These are phyloP conservation scores for Pseudopipra pipra DNA, from an alignment of 2,113 vertebrate genomes.

Conservation along the genomic window DNA sequence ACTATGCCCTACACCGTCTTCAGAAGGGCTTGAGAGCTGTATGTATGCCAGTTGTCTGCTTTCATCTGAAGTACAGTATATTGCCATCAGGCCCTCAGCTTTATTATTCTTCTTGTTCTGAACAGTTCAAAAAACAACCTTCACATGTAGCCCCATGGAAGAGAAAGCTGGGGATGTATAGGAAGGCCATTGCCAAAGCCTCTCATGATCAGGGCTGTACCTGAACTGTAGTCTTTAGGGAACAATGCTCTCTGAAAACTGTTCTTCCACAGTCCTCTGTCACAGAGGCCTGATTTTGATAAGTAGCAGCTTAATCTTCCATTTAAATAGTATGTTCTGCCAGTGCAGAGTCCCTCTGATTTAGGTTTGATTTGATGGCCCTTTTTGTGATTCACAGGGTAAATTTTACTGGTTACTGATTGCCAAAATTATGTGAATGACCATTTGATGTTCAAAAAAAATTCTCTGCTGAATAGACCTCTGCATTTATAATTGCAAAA, in stretches of 20 bases:
- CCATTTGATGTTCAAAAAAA: background rate
- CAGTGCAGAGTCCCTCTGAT: background rate
- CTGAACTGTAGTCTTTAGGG: background rate
- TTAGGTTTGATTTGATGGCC: background rate
- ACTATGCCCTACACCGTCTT: background rate
- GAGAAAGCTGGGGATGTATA: background rate
- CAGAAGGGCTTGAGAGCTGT: background rate
- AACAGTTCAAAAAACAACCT: background rate
- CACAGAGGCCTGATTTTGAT: background rate
- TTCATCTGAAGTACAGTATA: background rate
- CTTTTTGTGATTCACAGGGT: background rate
- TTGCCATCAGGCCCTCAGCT: background rate
- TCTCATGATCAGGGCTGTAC: background rate
- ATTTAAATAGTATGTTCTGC: background rate
- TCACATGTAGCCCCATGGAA: background rate
- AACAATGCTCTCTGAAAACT: background rate
- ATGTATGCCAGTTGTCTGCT: fast-evolving
- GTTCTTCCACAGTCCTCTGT: background rate
- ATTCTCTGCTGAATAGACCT: background rate
- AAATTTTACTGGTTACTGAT: background rate
- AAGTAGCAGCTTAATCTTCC: background rate
- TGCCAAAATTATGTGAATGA: background rate
- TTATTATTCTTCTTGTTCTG: background rate
- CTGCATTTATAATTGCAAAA: background rate
- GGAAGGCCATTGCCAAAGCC: background rate